Evolutionary conservation across 2,888 invertebrate species (phyloP), one percentile per base, ranked within the genome.

Genomic region (Polylopha cassiicola): DNA sequence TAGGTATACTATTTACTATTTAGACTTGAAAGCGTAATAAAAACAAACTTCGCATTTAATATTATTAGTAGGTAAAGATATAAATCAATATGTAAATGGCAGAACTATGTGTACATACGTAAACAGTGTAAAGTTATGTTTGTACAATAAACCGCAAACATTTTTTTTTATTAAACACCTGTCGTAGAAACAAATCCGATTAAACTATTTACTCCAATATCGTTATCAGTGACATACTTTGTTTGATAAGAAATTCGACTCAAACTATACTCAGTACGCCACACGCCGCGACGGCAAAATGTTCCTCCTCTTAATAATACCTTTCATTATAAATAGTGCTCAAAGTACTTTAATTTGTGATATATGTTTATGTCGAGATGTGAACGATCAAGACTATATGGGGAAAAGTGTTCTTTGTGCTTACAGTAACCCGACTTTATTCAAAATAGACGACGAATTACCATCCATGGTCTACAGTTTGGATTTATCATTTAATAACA

Each of bases 401-500:
- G 69, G 73, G 4, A 65, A 73, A 46, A 50, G 48, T 9, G 55
- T 85, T 0, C 69, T 71, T 49, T 86, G 86, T 41, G 65, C 75
- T 0, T 58, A 76, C 43, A 59, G 43, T 10, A 47, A 51, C 20
- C 34, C 39, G 14, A 46, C 49, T 14, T 46, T 67, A 8, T 36
- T 75, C 1, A 43, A 49, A 17, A 42, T 31, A 7, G 63, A 73
- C 23, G 62, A 55, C 39, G 52, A 53, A 0, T 36, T 84, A 3
- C 81, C 84, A 0, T 53, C 44, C 28, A 49, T 55, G 7, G 62
- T 68, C 17, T 56, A 69, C 32, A 61, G 65, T 0, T 48, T 86
- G 26, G 75, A 81, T 57, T 58, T 84, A 26, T 80, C 84, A 3
- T 65, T 65, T 10, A 76, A 68, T 44, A 71, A 75, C 38, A 53